Percentiles rank a stretch among this genome's conserved stretches.
phyloP scores from a whole-genome alignment of 2,888 invertebrate species.

The Thera obeliscata region DNA sequence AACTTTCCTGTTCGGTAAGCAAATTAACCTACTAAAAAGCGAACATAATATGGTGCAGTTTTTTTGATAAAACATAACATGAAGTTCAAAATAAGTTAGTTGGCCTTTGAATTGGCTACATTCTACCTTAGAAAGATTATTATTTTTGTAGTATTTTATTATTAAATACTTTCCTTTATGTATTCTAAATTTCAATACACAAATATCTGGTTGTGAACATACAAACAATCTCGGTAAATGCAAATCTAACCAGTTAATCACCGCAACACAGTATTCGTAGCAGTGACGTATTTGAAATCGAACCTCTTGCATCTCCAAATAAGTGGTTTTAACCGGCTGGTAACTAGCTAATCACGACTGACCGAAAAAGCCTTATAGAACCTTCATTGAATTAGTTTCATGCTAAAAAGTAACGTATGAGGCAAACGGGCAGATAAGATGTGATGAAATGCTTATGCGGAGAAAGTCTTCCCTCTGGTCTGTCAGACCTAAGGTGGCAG shows the following conservation, averaged over 20 bases:
- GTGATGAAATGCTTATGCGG: neutral
- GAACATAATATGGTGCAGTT: too few relatives aligned
- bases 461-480: neutral
- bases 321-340: constrained; percentile 7
- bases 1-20: too few relatives aligned
- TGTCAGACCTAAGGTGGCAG: too few relatives aligned
- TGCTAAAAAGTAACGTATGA: neutral
- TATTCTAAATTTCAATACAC: neutral
- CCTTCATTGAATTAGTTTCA: neutral
- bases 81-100: too few relatives aligned
- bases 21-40: too few relatives aligned
- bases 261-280: constrained; percentile 3
- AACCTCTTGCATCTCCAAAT: neutral
- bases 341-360: neutral
- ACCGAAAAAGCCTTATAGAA: neutral
- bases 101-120: too few relatives aligned
- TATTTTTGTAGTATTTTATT: too few relatives aligned
- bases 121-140: too few relatives aligned
- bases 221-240: constrained; percentile 1
- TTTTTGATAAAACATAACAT: too few relatives aligned
- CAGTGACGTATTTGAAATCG: neutral
- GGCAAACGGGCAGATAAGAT: neutral
- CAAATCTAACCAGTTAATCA: constrained; percentile 6
- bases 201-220: neutral
- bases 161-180: neutral